These are phyloP conservation scores for Rosalia funebris DNA, from an alignment of 2,888 invertebrate genomes.

Conservation along the genomic window DNA sequence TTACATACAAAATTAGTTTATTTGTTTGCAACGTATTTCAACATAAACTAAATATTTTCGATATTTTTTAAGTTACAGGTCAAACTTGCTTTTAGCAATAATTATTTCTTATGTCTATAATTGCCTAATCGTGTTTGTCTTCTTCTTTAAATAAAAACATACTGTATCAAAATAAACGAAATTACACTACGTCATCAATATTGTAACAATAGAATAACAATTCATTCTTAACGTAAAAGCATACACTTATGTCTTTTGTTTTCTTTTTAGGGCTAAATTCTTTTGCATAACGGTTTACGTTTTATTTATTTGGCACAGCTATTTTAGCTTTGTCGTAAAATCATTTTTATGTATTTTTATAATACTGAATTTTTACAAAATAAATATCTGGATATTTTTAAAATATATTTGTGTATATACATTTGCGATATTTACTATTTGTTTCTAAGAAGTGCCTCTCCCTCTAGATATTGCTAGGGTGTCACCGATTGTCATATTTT, in stretches of 20 bases:
- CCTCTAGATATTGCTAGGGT: conserved; percentile 61
- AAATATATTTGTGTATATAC: conserved; percentile 51
- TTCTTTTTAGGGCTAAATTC: conserved; percentile 35
- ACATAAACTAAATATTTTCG: no score
- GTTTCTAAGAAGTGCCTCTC: conserved; percentile 57
- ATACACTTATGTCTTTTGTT: conserved; percentile 25
- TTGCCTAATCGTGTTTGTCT: no score
- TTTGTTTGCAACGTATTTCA: no score
- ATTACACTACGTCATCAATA: conserved; percentile 25
- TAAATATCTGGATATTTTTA: conserved; percentile 50
- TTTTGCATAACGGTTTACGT: conserved; percentile 23
- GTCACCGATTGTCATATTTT: conserved; percentile 61
- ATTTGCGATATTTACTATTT: conserved; percentile 39
- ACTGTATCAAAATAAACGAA: conserved; percentile 19
- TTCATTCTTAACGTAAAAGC: conserved; percentile 26
- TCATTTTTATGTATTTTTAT: conserved; percentile 35
- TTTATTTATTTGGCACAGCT: conserved; percentile 50
- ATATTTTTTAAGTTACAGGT: no score
- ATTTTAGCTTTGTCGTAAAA: conserved; percentile 39
- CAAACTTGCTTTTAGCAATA: no score
- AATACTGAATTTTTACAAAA: conserved; percentile 59
- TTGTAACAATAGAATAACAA: conserved; percentile 33
- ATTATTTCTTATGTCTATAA: no score
- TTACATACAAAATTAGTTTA: no score
- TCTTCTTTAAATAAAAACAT: conserved; percentile 30